Evolutionary conservation across 2,797 vertebrate species (phyloP), one percentile per base, ranked within the genome.

Genomic region (Molossus molossus): DNA sequence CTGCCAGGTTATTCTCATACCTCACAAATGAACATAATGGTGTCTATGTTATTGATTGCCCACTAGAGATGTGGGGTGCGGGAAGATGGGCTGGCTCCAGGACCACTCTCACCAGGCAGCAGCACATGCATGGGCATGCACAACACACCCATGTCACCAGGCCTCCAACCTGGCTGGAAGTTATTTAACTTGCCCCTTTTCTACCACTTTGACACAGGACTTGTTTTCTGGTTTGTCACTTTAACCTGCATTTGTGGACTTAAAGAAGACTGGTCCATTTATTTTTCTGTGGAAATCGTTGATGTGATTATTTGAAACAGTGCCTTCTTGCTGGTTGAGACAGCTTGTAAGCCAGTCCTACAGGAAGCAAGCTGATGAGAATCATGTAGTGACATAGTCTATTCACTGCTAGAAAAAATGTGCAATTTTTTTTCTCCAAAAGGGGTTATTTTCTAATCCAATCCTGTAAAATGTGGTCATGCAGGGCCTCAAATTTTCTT

Each of bases 371-470:
- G 33, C 55, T 88, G 40, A 67, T 73, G 55, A 75, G 80, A 82
- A 40, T 27, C 75, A 9, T 33, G 29, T 21, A 37, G 37, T 72
- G 82, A 65, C 7, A 1, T 40, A 6, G 10, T 77, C 27, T 40
- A 23, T 17, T 62, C 37, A 1, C 79, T 15, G 40, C 90, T 85
- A 45, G 25, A 58, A 85, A 79, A 64, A 90, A 40, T 75, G 29
- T 45, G 3, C 25, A 45, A 1, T 23, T 93, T 93, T 8, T 94
- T 97, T 88, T 87, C 62, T 64, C 79, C 21, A 83, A 50, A 90
- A 20, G 29, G 73, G 12, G 5, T 57, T 55, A 11, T 88, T 87
- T 91, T 69, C 45, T 90, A 62, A 55, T 33, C 77, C 11, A 45
- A 5, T 48, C 45, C 23, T 17, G 85, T 89, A 83, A 96, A 75